phyloP scores from a whole-genome alignment of 64 coral and sea anemone genomes.

The Pocillopora damicornis region DNA sequence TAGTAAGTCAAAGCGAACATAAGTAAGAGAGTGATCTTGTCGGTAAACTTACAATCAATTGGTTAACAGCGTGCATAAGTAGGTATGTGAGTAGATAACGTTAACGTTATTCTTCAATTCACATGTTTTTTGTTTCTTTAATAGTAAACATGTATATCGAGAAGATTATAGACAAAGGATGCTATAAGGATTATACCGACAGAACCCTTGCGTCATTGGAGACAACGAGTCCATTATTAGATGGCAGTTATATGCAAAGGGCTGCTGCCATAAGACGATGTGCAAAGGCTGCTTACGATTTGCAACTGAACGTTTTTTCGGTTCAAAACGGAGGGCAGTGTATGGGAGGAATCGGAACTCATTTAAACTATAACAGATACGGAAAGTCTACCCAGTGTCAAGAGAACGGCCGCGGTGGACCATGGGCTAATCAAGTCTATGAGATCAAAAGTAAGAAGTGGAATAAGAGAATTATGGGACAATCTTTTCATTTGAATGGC shows the following conservation, averaged over 20 bases:
- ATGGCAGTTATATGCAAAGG: slow-evolving; percentile 16
- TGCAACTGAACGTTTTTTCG: neutral
- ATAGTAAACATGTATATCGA: neutral
- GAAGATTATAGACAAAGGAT: neutral
- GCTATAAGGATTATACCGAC: slow-evolving; percentile 12
- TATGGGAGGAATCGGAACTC: neutral
- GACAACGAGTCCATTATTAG: neutral
- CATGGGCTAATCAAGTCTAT: slow-evolving; percentile 21
- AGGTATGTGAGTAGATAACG: too few relatives aligned
- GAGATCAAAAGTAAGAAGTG: neutral
- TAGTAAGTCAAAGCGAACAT: too few relatives aligned
- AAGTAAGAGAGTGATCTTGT: too few relatives aligned
- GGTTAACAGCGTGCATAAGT: too few relatives aligned
- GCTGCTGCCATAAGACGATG: slow-evolving; percentile 19
- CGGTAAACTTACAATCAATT: too few relatives aligned
- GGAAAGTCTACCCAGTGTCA: neutral
- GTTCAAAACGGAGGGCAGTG: slow-evolving; percentile 29
- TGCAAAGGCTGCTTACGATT: slow-evolving; percentile 5
- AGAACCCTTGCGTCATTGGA: slow-evolving; percentile 11
- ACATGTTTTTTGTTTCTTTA: neutral
- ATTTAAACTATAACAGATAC: slow-evolving; percentile 4
- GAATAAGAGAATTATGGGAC: neutral
- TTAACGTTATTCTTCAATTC: too few relatives aligned
- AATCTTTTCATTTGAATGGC: neutral
- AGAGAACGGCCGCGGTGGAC: slow-evolving; percentile 13